Conservation (phyloP, 2,888 invertebrate species). For the Machimus rusticus region DNA sequence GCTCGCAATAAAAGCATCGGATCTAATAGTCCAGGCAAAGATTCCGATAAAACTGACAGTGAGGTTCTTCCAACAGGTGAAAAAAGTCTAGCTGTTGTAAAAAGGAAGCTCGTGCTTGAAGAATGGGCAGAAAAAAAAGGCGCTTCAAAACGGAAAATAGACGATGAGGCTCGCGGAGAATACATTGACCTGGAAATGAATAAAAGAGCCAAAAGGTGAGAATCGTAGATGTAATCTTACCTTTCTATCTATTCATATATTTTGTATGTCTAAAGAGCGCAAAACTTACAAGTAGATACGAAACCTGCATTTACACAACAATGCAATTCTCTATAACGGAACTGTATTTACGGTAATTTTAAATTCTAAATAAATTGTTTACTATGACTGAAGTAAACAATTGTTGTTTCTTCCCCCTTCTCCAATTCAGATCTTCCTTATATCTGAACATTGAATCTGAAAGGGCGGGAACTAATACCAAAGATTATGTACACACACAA, state of each 20-base stretch:
- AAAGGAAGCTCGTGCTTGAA: slow-evolving; percentile 67
- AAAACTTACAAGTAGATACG: too few species aligned
- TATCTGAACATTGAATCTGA: too few species aligned
- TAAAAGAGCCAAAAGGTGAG: slow-evolving; percentile 67
- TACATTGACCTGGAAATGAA: slow-evolving; percentile 68
- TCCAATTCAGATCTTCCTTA: too few species aligned
- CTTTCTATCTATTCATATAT: background rate
- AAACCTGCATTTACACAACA: too few species aligned
- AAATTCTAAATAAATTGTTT: too few species aligned
- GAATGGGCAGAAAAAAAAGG: slow-evolving; percentile 73
- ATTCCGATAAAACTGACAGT: slow-evolving; percentile 55
- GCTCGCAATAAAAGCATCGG: slow-evolving; percentile 72
- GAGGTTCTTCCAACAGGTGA: slow-evolving; percentile 37
- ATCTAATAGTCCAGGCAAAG: slow-evolving; percentile 70
- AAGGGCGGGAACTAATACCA: too few species aligned
- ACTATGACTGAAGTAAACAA: too few species aligned
- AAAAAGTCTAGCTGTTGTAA: slow-evolving; percentile 59
- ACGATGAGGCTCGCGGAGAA: slow-evolving; percentile 67
- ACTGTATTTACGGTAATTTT: too few species aligned
- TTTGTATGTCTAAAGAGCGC: too few species aligned
- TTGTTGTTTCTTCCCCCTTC: too few species aligned
- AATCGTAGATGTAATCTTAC: background rate
- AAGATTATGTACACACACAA: too few species aligned
- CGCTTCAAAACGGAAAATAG: slow-evolving; percentile 67
- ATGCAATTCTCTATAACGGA: too few species aligned